A percentile compares a stretch with the other conserved stretches of the same genome.
These are phyloP conservation scores for Ooceraea biroi DNA, from an alignment of 1,140 invertebrate genomes.

Conservation along the genomic window DNA sequence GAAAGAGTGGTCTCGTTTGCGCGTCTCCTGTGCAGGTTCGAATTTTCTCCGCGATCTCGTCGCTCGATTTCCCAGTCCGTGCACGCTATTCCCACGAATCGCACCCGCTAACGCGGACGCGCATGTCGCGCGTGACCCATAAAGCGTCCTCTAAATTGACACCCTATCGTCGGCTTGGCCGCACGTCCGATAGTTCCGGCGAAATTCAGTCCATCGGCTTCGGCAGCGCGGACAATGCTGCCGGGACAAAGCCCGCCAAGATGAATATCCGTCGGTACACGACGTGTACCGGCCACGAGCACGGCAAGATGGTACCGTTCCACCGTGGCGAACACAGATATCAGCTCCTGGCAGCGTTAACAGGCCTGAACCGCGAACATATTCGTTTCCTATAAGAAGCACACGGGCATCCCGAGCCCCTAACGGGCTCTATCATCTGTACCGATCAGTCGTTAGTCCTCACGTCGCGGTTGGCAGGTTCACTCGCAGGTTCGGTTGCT, in stretches of 20 bases:
- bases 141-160: slow-evolving; percentile 71
- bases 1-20: background rate
- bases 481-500: slow-evolving; percentile 30
- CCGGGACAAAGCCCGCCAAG: slow-evolving; percentile 67
- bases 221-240: slow-evolving; percentile 62
- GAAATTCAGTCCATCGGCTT: slow-evolving; percentile 57
- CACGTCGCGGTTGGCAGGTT: slow-evolving; percentile 71
- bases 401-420: slow-evolving; percentile 73
- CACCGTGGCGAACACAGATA: slow-evolving; percentile 72
- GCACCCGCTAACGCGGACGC: slow-evolving; percentile 49
- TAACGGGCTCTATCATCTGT: slow-evolving; percentile 77
- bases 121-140: slow-evolving; percentile 64
- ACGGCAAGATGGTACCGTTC: slow-evolving; percentile 27
- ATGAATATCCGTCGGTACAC: slow-evolving; percentile 71
- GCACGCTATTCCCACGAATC: slow-evolving; percentile 28
- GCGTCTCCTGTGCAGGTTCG: background rate
- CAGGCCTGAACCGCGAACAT: slow-evolving; percentile 73
- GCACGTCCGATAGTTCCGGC: slow-evolving; percentile 40
- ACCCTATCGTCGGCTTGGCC: slow-evolving; percentile 49
- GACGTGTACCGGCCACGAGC: slow-evolving; percentile 60
- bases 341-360: slow-evolving; percentile 70
- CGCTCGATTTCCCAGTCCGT: background rate
- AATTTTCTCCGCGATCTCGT: background rate
- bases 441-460: slow-evolving; percentile 78
- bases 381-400: slow-evolving; percentile 80